phyloP scores from a whole-genome alignment of 2,797 vertebrate genomes.

The Acanthurus leucopareius region DNA sequence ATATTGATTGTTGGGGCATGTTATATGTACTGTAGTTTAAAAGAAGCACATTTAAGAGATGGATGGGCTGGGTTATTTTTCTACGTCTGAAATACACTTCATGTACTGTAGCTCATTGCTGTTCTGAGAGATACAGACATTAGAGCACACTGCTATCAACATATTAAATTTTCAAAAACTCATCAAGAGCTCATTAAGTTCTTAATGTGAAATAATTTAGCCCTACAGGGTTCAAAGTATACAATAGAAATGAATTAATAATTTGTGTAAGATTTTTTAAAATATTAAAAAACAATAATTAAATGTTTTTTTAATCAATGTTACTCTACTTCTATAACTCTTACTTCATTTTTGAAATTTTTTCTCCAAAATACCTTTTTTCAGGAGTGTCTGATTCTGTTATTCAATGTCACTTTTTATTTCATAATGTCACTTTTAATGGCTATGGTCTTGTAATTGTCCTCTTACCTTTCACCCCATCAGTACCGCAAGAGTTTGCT shows the following conservation, averaged over 20 bases:
- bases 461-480: not conserved
- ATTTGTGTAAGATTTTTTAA: not conserved
- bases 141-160: not conserved
- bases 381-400: not conserved
- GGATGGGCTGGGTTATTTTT: slow-evolving; percentile 31
- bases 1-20: slow-evolving; percentile 57
- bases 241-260: no score
- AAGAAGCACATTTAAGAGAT: slow-evolving; percentile 37
- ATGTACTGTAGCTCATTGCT: slow-evolving; percentile 15
- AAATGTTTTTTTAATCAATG: not conserved
- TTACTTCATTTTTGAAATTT: not conserved
- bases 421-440: not conserved
- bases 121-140: slow-evolving; percentile 2
- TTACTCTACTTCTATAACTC: not conserved
- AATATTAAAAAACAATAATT: not conserved
- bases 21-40: slow-evolving; percentile 43
- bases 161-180: slow-evolving; percentile 3
- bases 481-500: not conserved
- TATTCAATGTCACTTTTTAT: not conserved
- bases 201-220: no score
- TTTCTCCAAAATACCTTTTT: not conserved
- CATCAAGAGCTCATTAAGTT: slow-evolving; percentile 16
- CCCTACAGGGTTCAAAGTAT: no score
- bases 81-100: not conserved
- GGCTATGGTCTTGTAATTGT: not conserved